Evolutionary conservation across 2,888 invertebrate genomes (phyloP), one percentile per base, ranked within the genome.

Genomic region (Euphydryas editha): DNA sequence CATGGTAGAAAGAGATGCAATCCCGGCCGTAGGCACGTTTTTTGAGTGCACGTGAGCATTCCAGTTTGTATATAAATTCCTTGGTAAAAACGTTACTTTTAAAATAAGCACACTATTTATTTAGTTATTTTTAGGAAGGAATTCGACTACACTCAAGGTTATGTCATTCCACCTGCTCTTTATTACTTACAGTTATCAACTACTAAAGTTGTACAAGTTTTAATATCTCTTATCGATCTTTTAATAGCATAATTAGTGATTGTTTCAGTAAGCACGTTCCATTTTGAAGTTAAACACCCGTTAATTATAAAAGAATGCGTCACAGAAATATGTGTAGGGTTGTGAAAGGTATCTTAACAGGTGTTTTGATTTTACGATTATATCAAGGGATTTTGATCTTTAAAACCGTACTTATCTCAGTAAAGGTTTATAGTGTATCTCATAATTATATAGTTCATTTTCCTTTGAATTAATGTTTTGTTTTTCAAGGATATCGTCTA

Each of bases 311-410:
- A 86, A 85, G 88, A 89, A 90, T 88, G 87, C 83, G 83, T 80
- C 85, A 87, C 80, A 81, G 88, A 89, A 89, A 89, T 88, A 89
- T 87, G 84, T 44, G n/a, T 85, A 87, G 84, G 87, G 85, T 86
- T 88, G 60, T 83, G 81, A 30, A 56, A 81, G 75, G 73, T 81
- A 80, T 82, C 81, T 81, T 85, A 88, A 90, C 89, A 90, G 90
- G 90, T 90, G 90, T 85, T 83, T 81, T 75, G 78, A 74, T 76
- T 68, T 62, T 13, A 58, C 2, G 42, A 51, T 21, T 36, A 1
- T 11, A n/a, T 60, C 39, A 60, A 62, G 21, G 21, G 0, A 62
- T 30, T n/a, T 36, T 42, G 8, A n/a, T 24, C 44, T 51, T 62
- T 20, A 15, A 7, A 46, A 17, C 18, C 5, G n/a, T 10, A 44